Conservation (phyloP, 2,888 invertebrate genomes). For the Dicyrtomina minuta region DNA sequence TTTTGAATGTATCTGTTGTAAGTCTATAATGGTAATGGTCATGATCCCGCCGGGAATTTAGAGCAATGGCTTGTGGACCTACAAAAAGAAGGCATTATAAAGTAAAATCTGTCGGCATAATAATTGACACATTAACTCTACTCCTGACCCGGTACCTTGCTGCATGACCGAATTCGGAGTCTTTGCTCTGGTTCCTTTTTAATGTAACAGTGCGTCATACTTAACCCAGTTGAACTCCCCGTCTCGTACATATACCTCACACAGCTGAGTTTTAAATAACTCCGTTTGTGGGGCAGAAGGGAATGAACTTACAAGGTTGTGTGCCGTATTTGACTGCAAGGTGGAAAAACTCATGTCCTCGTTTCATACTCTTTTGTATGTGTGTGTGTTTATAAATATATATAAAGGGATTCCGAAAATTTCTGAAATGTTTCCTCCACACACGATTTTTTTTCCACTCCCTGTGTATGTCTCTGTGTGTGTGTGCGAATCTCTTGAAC, state of each 20-base stretch:
- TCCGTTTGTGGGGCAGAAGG: constrained; percentile 15
- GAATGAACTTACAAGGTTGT: constrained; percentile 19
- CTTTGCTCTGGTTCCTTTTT: background rate
- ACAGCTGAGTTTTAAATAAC: no score
- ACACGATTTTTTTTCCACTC: no score
- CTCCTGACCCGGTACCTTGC: constrained; percentile 13
- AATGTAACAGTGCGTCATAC: constrained; percentile 12
- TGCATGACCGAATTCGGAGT: constrained; percentile 16
- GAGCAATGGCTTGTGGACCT: constrained; percentile 6
- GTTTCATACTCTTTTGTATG: background rate
- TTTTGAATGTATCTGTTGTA: no score
- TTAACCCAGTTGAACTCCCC: constrained; percentile 16
- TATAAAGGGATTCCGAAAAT: background rate
- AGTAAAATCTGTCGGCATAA: background rate
- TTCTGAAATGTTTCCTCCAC: no score
- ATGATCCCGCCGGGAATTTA: constrained; percentile 13
- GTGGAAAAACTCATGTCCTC: constrained; percentile 12
- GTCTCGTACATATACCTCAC: constrained; percentile 2
- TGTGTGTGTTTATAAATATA: background rate
- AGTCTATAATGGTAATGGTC: constrained; percentile 5
- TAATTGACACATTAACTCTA: background rate
- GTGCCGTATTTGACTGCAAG: background rate
- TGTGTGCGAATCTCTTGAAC: no score
- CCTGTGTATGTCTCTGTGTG: no score
- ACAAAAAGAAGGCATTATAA: no score